Base-by-base conservation (phyloP, 2,113 vertebrate genomes). In the Paramormyrops kingsleyae region DNA sequence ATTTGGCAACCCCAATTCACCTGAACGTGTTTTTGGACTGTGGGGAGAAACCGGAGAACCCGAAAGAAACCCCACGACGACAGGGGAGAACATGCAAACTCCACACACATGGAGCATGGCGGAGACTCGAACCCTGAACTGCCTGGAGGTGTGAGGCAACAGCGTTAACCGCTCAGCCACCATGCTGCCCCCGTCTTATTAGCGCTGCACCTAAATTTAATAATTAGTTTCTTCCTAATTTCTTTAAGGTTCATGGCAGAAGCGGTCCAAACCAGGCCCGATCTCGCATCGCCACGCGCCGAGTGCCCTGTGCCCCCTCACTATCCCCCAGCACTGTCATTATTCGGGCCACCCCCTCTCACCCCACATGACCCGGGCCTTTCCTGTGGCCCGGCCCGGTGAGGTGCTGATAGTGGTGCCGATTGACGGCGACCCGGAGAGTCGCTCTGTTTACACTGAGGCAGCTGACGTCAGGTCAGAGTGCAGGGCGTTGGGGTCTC, bases 401-500 rank as follows among this genome's bases (percentile, higher is more conserved):
- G 44, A 86, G 44, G 83, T 49, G 46, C 83, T 86, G 83, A 86
- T 86, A 49, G 9, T 3, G n/a, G 46, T 47, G 83, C 24, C n/a
- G 47, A 86, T 86, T 86, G 83, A 86, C n/a, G 83, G 83, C 83
- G 24, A 47, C 83, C 46, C 49, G 21, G 46, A 86, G 83, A 50
- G 83, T 10, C 24, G 47, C 42, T 86, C 46, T 86, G 83, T 86
- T 86, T 86, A 86, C 13, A 31, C 47, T n/a, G 83, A 86, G 83
- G 83, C n/a, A 50, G 21, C 46, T 86, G 46, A 86, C 24, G 24
- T 86, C 83, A 50, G 83, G 83, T 86, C 83, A 86, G 83, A 86
- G 83, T 86, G 46, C 83, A 49, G 46, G 83, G 47, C 83, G 3
- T 47, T 27, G 44, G 83, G 93, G 83, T 93, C 94, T 93, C 96